These are phyloP conservation scores for Listronotus oregonensis DNA, from an alignment of 1,140 invertebrate genomes.

Conservation along the genomic window DNA sequence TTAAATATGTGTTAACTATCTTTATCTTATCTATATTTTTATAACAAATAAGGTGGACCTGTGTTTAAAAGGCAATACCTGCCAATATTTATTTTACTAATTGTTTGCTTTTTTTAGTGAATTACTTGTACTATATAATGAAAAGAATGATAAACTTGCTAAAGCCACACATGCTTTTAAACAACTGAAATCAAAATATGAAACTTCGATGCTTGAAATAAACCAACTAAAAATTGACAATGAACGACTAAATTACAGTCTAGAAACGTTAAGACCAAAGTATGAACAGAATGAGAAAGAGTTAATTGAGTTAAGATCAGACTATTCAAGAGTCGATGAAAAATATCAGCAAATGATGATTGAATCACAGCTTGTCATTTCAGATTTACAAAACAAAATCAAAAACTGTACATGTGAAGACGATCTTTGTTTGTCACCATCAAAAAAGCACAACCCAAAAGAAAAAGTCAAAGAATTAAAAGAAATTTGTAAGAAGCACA, in stretches of 20 bases:
- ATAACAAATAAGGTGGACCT: too few species aligned
- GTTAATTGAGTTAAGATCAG: not conserved
- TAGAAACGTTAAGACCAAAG: conserved; percentile 1
- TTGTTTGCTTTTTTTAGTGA: conserved; percentile 16
- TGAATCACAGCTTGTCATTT: conserved; percentile 12
- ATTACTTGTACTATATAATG: conserved; percentile 17
- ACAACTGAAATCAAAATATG: conserved; percentile 11
- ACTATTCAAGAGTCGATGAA: conserved; percentile 8
- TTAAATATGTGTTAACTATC: too few species aligned
- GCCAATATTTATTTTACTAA: not conserved
- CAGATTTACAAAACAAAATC: conserved; percentile 1
- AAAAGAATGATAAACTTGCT: conserved; percentile 17
- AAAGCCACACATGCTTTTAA: conserved; percentile 22
- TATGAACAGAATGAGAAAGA: not conserved
- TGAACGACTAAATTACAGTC: not conserved
- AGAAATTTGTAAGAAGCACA: conserved; percentile 5
- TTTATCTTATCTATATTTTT: too few species aligned
- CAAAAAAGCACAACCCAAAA: not conserved
- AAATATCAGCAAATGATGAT: conserved; percentile 9
- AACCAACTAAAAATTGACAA: conserved; percentile 14
- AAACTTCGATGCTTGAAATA: not conserved
- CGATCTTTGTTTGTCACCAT: not conserved
- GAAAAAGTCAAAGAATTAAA: conserved; percentile 26
- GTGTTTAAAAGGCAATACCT: too few species aligned
- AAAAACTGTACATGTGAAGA: conserved; percentile 3